Evolutionary conservation across 2,888 invertebrate genomes (phyloP).

Genomic region (Lamellibrachia satsuma): DNA sequence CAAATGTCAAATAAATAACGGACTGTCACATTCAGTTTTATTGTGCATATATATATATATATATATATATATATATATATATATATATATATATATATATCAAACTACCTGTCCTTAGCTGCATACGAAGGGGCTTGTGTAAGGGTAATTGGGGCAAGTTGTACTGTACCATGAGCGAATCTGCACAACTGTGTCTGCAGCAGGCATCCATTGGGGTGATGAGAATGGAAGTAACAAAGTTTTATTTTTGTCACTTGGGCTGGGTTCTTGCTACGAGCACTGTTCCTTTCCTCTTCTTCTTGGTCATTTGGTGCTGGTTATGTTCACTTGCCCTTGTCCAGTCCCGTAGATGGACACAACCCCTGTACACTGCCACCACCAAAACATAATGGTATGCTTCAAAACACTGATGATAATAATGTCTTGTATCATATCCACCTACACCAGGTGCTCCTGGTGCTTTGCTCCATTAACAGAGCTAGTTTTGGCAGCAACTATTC

Average conservation of each 20-base stretch:
- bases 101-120: conserved; percentile 8
- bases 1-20: neutral
- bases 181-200: conserved; percentile 74
- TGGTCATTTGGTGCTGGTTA: conserved; percentile 39
- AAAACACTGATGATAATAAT: no score
- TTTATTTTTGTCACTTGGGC: conserved; percentile 34
- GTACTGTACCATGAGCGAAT: conserved; percentile 73
- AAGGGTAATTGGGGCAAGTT: neutral
- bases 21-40: neutral
- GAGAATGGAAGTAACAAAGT: conserved; percentile 81
- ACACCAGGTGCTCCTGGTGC: no score
- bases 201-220: conserved; percentile 91
- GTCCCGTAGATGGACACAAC: conserved; percentile 54
- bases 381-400: no score
- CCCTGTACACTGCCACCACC: conserved; percentile 54
- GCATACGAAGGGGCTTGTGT: neutral
- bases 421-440: no score
- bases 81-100: no score
- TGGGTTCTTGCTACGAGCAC: conserved; percentile 29
- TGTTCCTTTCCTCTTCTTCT: conserved; percentile 37
- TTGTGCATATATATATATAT: neutral
- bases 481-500: no score
- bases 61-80: no score
- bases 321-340: conserved; percentile 48
- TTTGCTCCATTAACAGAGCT: no score